These are phyloP conservation scores for Alosa alosa DNA, from an alignment of 2,113 vertebrate species.

Conservation along the genomic window DNA sequence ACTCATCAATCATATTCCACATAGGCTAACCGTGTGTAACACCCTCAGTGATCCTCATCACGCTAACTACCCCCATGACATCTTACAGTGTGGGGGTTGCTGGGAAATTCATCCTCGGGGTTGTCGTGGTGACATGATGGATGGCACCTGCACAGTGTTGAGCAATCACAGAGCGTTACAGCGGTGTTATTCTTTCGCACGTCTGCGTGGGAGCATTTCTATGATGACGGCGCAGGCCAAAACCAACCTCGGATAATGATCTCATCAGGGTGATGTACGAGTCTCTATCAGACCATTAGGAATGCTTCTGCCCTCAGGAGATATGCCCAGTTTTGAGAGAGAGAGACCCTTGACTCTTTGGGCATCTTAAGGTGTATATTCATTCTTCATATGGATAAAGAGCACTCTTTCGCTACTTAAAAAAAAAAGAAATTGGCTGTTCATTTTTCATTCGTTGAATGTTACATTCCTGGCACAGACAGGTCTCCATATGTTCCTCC, in stretches of 20 bases:
- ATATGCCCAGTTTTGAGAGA: background rate
- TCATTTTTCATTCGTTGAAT: constrained; percentile 26
- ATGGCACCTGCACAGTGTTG: constrained; percentile 71
- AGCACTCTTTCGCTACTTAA: background rate
- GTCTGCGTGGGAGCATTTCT: constrained; percentile 67
- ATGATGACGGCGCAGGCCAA: constrained; percentile 60
- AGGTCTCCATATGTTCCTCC: constrained; percentile 35
- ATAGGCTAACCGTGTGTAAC: background rate
- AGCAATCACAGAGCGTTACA: constrained; percentile 64
- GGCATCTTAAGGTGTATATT: background rate
- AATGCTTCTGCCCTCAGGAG: constrained; percentile 36
- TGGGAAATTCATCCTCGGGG: constrained; percentile 64
- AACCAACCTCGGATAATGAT: constrained; percentile 67
- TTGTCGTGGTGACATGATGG: constrained; percentile 64
- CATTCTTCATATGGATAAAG: background rate
- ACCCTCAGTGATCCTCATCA: background rate
- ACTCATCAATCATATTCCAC: background rate
- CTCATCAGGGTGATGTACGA: constrained; percentile 66
- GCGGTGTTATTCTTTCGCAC: constrained; percentile 66
- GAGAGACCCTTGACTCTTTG: background rate
- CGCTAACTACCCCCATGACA: constrained; percentile 58
- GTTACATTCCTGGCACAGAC: constrained; percentile 25
- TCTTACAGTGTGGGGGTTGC: constrained; percentile 54
- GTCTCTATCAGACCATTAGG: constrained; percentile 48
- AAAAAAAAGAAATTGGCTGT: too few relatives aligned